Evolutionary conservation across 2,113 vertebrate species (phyloP).

Genomic region (Sitta europaea): DNA sequence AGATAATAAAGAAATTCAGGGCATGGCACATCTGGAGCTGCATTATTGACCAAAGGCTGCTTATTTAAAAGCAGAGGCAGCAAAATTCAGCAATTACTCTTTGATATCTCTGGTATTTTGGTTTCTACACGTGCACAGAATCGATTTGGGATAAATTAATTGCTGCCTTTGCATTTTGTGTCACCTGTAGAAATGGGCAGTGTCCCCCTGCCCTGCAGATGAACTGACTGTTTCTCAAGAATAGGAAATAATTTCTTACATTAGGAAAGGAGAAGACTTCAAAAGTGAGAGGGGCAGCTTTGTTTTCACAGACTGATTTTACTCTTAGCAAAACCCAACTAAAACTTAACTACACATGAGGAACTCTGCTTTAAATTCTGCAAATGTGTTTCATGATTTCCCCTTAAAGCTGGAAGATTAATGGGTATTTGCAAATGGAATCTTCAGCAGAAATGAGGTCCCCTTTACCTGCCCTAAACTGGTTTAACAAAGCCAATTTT

Average conservation of each 20-base stretch:
- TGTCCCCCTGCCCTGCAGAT: not conserved
- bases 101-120: not conserved
- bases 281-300: not conserved
- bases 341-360: not conserved
- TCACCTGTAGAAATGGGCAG: not conserved
- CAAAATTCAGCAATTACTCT: not conserved
- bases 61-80: not conserved
- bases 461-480: not conserved
- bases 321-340: not conserved
- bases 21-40: not conserved
- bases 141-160: not conserved
- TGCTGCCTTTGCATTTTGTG: not conserved
- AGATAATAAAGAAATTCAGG: not conserved
- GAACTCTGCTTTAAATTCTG: not conserved
- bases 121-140: not conserved
- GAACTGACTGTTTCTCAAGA: not conserved
- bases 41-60: not conserved
- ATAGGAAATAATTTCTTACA: not conserved
- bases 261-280: not conserved
- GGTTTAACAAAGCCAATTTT: not conserved
- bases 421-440: not conserved
- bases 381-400: not conserved
- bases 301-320: not conserved
- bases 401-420: not conserved
- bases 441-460: not conserved